phyloP scores from a whole-genome alignment of 2,797 vertebrate genomes.

The Urosaurus nigricauda region DNA sequence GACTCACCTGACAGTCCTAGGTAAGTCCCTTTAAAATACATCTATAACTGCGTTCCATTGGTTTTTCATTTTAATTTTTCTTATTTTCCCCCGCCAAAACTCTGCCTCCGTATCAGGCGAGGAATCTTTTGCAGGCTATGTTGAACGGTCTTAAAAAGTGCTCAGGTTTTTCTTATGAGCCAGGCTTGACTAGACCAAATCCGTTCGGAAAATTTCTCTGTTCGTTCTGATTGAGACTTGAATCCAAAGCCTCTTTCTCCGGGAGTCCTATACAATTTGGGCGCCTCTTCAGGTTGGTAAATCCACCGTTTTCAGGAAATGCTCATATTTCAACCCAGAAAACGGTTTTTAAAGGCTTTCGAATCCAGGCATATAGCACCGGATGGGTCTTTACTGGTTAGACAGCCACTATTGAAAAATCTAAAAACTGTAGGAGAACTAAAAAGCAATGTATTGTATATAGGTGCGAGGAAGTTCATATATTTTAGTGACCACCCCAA shows the following conservation, averaged over 20 bases:
- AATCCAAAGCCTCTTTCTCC: background rate
- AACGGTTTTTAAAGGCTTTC: background rate
- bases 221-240: background rate
- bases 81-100: background rate
- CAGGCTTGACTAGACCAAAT: background rate
- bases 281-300: background rate
- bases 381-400: background rate
- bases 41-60: background rate
- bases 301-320: background rate
- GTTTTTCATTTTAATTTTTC: background rate
- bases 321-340: background rate
- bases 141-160: background rate
- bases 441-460: background rate
- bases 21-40: constrained; percentile 38
- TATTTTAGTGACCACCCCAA: no score
- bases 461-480: background rate
- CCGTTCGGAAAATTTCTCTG: background rate
- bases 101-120: background rate
- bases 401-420: background rate
- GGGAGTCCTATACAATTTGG: background rate
- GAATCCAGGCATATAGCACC: background rate
- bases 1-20: background rate
- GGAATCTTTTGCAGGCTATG: accelerated
- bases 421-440: background rate
- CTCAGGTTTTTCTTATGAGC: background rate